Percentiles rank a stretch among this genome's conserved stretches.
Evolutionary conservation across 2,113 vertebrate species (phyloP).

Genomic region (Gymnocephalus cernua): DNA sequence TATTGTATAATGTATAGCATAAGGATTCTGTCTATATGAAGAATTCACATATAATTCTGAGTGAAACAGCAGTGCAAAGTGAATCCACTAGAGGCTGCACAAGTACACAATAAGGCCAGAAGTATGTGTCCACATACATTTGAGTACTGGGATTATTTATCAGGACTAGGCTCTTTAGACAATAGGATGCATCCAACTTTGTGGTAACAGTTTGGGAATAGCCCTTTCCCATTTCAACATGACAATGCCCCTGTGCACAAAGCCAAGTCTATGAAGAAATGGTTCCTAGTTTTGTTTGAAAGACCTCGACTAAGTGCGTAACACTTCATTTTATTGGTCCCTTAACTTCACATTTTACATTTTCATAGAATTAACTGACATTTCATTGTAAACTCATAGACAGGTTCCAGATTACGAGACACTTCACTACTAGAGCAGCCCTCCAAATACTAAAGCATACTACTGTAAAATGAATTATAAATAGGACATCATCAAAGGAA

Average conservation of each 20-base stretch:
- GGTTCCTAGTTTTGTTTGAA: not conserved
- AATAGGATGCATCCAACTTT: not conserved
- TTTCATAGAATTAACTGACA: not conserved
- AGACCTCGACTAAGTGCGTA: not conserved
- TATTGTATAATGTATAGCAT: not conserved
- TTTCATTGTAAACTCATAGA: not conserved
- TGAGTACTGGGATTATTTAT: not conserved
- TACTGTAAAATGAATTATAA: not conserved
- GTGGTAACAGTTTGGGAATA: not conserved
- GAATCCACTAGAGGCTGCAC: conserved; percentile 66
- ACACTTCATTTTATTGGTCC: not conserved
- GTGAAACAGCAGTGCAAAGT: not conserved
- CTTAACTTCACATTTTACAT: not conserved
- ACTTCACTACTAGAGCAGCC: not conserved
- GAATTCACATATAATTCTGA: not conserved
- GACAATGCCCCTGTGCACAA: not conserved
- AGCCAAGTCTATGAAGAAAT: not conserved
- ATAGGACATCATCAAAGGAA: not conserved
- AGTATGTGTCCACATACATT: not conserved
- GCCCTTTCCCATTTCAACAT: too few species aligned
- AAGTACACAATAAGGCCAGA: not conserved
- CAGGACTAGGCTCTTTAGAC: not conserved
- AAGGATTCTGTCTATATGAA: not conserved
- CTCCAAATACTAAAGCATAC: not conserved
- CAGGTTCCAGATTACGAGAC: not conserved